These are phyloP conservation scores for Drosophila rellima DNA, from an alignment of 2,888 invertebrate genomes.

Conservation along the genomic window DNA sequence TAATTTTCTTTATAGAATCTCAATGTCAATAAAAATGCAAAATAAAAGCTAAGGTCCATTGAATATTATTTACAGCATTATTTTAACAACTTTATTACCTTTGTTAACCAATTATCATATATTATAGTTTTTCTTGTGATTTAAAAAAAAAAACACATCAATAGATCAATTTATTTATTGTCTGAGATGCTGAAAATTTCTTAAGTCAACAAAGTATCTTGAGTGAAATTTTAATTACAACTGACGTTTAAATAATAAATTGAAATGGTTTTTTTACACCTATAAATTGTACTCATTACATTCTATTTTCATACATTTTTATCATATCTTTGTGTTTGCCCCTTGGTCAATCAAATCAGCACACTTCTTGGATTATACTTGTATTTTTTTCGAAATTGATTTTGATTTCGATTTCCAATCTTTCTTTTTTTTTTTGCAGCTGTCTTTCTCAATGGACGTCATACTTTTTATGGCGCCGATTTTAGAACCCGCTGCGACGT, in stretches of 20 bases:
- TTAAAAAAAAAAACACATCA: no score
- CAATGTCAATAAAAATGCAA: neutral
- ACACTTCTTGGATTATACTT: slow-evolving; percentile 33
- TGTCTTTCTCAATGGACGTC: slow-evolving; percentile 46
- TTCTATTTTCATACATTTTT: slow-evolving; percentile 11
- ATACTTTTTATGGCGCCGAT: slow-evolving; percentile 31
- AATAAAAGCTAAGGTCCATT: neutral
- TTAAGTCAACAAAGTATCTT: neutral
- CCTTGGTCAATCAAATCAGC: slow-evolving; percentile 34
- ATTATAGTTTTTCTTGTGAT: neutral
- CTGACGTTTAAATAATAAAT: neutral
- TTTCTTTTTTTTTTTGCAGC: slow-evolving; percentile 5
- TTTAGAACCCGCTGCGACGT: slow-evolving; percentile 33
- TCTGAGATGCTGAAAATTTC: neutral
- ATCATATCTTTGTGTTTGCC: slow-evolving; percentile 29
- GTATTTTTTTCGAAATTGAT: slow-evolving; percentile 13
- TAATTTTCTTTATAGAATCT: no score
- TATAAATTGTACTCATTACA: neutral
- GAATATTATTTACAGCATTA: slow-evolving; percentile 4
- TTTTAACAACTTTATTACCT: neutral
- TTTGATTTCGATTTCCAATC: slow-evolving; percentile 4
- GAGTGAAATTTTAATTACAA: neutral
- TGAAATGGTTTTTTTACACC: neutral
- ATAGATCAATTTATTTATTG: neutral
- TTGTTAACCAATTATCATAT: slow-evolving; percentile 2